phyloP scores from a whole-genome alignment of 2,113 vertebrate species.

The Saccopteryx bilineata region DNA sequence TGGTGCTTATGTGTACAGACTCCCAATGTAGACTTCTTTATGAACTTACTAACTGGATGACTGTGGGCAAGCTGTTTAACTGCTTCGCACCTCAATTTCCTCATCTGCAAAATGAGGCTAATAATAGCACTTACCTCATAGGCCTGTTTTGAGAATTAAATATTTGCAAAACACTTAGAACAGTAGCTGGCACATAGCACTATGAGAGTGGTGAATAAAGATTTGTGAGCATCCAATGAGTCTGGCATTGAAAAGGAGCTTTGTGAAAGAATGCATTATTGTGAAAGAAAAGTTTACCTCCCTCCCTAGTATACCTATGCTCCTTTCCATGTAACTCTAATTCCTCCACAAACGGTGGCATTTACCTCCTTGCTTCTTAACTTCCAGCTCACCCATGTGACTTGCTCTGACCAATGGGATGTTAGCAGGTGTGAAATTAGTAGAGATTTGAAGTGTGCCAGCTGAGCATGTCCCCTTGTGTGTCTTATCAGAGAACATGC shows the following conservation, averaged over 20 bases:
- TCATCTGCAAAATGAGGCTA: not conserved
- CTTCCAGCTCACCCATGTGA: not conserved
- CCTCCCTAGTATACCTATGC: not conserved
- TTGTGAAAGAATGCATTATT: not conserved
- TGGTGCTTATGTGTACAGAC: no score
- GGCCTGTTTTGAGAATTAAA: not conserved
- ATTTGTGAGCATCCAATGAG: not conserved
- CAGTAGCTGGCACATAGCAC: not conserved
- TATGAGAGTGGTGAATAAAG: not conserved
- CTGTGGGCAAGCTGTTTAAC: not conserved
- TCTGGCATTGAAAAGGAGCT: not conserved
- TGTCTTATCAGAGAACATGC: not conserved
- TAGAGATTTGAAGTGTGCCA: not conserved
- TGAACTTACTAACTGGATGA: not conserved
- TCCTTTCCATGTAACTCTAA: not conserved
- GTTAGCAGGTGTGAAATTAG: not conserved
- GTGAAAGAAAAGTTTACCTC: not conserved
- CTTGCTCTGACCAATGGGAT: not conserved
- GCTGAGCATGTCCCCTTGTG: not conserved
- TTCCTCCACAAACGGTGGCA: not conserved
- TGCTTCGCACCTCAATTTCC: not conserved
- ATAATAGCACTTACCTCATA: not conserved
- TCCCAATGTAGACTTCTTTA: not conserved
- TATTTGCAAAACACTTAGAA: slow-evolving; percentile 7
- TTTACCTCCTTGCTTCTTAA: not conserved